Conservation (phyloP, 2,113 vertebrate species). For the Mixornis gularis region DNA sequence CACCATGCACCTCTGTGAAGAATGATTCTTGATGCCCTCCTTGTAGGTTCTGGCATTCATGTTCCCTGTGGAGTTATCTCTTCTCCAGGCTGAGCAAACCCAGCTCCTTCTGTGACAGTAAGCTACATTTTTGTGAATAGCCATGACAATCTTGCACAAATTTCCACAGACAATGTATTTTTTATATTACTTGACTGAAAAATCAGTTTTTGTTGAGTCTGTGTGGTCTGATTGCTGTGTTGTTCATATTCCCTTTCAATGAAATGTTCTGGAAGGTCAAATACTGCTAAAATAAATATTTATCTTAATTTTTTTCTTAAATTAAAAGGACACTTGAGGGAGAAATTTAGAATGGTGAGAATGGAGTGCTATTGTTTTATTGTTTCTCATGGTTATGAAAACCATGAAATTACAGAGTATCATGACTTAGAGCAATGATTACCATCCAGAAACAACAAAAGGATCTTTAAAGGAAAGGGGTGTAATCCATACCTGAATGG, state of each 20-base stretch:
- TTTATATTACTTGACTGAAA: not conserved
- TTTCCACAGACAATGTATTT: not conserved
- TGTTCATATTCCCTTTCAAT: not conserved
- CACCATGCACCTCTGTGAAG: not conserved
- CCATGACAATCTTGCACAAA: not conserved
- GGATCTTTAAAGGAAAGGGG: not conserved
- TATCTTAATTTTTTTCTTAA: not conserved
- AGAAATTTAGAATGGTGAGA: not conserved
- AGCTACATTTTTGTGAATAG: not conserved
- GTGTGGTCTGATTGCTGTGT: not conserved
- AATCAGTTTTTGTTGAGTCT: not conserved
- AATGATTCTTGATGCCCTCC: not conserved
- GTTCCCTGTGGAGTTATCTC: fast-evolving
- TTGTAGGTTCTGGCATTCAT: not conserved
- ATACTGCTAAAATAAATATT: not conserved
- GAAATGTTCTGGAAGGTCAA: not conserved
- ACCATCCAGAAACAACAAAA: not conserved
- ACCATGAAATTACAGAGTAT: not conserved
- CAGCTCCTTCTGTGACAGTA: not conserved
- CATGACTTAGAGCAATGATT: not conserved
- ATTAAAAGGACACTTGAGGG: not conserved
- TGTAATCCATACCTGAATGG: not conserved
- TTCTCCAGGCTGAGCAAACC: not conserved
- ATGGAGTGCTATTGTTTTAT: not conserved
- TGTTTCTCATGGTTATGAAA: not conserved